These are phyloP conservation scores for Perizoma flavofasciatum DNA, from an alignment of 2,888 invertebrate species.

Conservation along the genomic window DNA sequence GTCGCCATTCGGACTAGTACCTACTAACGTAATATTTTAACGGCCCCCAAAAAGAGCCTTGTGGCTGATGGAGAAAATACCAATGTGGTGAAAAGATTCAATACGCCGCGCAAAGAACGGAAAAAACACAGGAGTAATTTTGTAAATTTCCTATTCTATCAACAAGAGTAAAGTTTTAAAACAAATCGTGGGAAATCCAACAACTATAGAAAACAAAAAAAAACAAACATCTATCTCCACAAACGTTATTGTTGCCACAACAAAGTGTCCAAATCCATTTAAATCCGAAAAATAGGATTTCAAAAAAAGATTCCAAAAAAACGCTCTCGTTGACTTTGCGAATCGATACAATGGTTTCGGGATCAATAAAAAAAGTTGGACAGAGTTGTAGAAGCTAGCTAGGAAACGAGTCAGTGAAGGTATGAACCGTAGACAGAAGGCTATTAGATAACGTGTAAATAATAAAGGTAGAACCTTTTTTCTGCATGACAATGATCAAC, in stretches of 20 bases:
- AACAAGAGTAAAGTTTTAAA: conserved; percentile 2
- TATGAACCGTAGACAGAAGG: conserved; percentile 5
- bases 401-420: neutral
- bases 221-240: conserved; percentile 76
- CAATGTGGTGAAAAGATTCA: no score
- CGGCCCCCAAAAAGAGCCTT: no score
- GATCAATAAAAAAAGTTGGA: conserved; percentile 54
- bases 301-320: conserved; percentile 60
- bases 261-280: conserved; percentile 82
- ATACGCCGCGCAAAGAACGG: no score
- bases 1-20: no score
- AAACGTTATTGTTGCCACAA: conserved; percentile 81
- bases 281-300: conserved; percentile 83
- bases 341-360: conserved; percentile 67
- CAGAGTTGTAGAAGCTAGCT: conserved; percentile 16
- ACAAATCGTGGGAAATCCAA: conserved; percentile 62
- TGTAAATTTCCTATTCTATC: no score
- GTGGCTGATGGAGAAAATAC: no score
- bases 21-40: no score
- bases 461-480: no score
- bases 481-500: no score
- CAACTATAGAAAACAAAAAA: conserved; percentile 61
- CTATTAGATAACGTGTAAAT: no score
- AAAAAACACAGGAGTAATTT: no score
- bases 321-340: conserved; percentile 77